Evolutionary conservation across 2,113 vertebrate species (phyloP).

Genomic region (Chionodraco myersi): DNA sequence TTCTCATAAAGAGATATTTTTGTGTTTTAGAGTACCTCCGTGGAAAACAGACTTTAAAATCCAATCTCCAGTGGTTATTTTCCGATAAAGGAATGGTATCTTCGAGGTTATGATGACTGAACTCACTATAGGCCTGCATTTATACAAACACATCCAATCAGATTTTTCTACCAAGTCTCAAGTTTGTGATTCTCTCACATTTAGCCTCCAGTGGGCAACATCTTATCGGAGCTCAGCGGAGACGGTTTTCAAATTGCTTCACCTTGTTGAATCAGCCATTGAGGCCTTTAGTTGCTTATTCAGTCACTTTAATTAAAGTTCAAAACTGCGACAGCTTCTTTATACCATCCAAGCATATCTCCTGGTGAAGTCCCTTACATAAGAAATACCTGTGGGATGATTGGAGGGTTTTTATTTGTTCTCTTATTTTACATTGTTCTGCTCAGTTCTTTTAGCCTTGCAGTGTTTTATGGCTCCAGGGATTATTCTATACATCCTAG

Average conservation of each 20-base stretch:
- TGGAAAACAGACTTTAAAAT: slow-evolving; percentile 12
- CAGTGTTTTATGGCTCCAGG: neutral
- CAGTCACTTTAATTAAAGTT: slow-evolving; percentile 77
- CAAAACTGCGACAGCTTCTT: slow-evolving; percentile 54
- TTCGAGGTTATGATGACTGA: slow-evolving; percentile 1
- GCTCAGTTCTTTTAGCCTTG: neutral
- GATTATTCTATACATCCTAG: slow-evolving; percentile 1
- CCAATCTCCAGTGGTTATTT: slow-evolving; percentile 24
- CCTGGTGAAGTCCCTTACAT: slow-evolving; percentile 37
- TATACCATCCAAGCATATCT: slow-evolving; percentile 53
- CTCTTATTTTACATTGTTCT: slow-evolving; percentile 6
- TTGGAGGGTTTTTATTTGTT: slow-evolving; percentile 1
- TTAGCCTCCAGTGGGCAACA: slow-evolving; percentile 38
- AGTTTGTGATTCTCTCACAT: slow-evolving; percentile 19
- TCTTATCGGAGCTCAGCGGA: slow-evolving; percentile 28
- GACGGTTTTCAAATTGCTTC: slow-evolving; percentile 40
- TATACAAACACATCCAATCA: neutral
- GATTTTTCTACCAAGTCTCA: neutral
- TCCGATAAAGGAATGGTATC: slow-evolving; percentile 11
- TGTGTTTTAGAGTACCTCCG: slow-evolving; percentile 4
- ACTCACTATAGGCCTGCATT: neutral
- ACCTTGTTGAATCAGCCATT: slow-evolving; percentile 49
- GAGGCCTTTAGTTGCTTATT: slow-evolving; percentile 67
- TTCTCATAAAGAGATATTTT: slow-evolving; percentile 43
- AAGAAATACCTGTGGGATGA: slow-evolving; percentile 28